Percentiles rank a stretch among this genome's conserved stretches.
Evolutionary conservation across 1,140 invertebrate genomes (phyloP).

Genomic region (Schlechtendalia chinensis): DNA sequence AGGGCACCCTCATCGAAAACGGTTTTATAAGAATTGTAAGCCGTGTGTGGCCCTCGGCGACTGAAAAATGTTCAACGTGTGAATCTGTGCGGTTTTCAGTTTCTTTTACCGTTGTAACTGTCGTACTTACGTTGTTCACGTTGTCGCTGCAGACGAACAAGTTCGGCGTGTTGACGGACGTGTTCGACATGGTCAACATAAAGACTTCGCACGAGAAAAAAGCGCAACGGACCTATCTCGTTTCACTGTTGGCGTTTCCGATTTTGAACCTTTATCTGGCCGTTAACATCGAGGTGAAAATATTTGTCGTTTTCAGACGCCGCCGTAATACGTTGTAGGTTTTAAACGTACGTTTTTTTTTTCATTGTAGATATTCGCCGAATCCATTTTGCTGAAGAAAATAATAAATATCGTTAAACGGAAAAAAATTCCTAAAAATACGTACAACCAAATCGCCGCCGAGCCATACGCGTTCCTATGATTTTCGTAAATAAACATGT

Average conservation of each 20-base stretch:
- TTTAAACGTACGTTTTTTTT: neutral
- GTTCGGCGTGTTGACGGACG: neutral
- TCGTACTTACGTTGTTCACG: constrained; percentile 5
- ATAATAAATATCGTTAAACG: neutral
- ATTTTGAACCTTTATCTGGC: constrained; percentile 25
- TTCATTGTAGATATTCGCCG: neutral
- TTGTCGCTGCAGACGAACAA: neutral
- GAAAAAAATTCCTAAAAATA: constrained; percentile 33
- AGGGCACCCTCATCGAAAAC: constrained; percentile 73
- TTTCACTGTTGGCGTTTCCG: constrained; percentile 16
- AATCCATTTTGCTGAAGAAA: constrained; percentile 7
- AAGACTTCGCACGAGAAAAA: neutral
- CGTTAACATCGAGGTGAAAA: constrained; percentile 22
- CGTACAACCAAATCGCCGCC: neutral
- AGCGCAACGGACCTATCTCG: neutral
- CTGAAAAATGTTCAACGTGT: no score
- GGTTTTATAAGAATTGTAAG: constrained; percentile 65
- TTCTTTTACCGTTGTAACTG: constrained; percentile 4
- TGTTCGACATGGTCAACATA: constrained; percentile 17
- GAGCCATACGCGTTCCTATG: neutral
- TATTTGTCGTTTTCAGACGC: neutral
- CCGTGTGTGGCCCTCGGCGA: no score
- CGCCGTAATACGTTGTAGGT: neutral
- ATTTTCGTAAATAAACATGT: neutral
- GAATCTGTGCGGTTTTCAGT: neutral